phyloP scores from a whole-genome alignment of 64 coral and sea anemone species.

The Montipora efflorescens region DNA sequence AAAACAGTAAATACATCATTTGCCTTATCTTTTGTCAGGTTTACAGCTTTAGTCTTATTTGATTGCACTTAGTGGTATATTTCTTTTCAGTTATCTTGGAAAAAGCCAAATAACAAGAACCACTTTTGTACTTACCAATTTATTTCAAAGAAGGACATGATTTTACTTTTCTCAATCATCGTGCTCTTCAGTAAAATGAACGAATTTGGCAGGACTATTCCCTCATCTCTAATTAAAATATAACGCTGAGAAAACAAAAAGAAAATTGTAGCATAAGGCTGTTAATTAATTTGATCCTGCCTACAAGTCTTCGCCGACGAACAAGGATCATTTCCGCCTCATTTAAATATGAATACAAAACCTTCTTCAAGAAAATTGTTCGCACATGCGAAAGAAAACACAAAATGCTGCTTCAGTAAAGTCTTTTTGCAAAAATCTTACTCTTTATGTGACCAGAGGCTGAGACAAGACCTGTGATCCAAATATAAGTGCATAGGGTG shows the following conservation, averaged over 20 bases:
- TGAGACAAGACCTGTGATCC: no score
- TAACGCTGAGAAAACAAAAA: neutral
- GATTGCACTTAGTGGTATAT: neutral
- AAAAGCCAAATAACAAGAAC: neutral
- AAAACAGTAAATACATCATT: no score
- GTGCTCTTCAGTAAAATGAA: neutral
- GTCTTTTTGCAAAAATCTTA: no score
- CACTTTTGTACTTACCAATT: neutral
- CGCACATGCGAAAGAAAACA: no score
- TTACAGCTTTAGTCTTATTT: no score
- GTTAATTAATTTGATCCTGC: conserved; percentile 28
- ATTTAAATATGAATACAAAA: conserved; percentile 44
- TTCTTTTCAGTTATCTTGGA: no score
- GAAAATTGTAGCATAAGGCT: neutral
- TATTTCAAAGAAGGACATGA: no score
- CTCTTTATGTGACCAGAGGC: no score
- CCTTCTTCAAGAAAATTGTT: no score
- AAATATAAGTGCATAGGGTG: no score
- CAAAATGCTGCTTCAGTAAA: no score
- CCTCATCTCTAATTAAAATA: neutral
- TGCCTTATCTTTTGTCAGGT: neutral
- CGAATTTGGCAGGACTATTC: neutral
- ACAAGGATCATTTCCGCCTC: neutral
- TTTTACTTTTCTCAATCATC: no score
- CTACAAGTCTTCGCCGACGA: neutral